Conservation (phyloP, 2,113 vertebrate genomes). For the Alexandromys fortis region DNA sequence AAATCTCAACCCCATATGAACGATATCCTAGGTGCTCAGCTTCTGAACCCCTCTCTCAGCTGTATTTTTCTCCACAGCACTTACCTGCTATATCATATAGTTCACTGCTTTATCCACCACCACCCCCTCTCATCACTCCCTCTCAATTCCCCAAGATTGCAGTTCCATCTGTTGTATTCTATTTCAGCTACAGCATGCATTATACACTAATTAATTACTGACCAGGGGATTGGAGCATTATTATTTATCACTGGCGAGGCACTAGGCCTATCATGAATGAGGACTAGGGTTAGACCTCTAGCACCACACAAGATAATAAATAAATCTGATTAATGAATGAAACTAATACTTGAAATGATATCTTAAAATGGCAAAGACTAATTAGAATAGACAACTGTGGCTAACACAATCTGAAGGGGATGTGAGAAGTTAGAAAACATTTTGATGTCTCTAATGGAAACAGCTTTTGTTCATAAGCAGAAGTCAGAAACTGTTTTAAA, state of each 20-base stretch:
- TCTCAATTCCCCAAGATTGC: not conserved
- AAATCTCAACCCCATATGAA: not conserved
- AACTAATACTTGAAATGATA: not conserved
- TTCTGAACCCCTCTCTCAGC: not conserved
- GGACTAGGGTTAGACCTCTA: not conserved
- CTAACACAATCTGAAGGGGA: not conserved
- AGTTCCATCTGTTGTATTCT: slow-evolving; percentile 21
- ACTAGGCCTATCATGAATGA: not conserved
- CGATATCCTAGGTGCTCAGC: not conserved
- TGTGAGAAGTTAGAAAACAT: not conserved
- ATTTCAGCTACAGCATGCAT: not conserved
- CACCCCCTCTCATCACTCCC: not conserved
- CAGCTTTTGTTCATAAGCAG: not conserved
- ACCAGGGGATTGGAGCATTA: not conserved
- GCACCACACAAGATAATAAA: not conserved
- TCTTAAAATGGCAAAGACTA: not conserved
- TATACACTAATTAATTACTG: not conserved
- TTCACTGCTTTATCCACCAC: not conserved
- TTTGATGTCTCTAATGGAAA: not conserved
- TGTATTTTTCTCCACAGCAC: not conserved
- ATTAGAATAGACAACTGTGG: not conserved
- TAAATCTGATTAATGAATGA: not conserved
- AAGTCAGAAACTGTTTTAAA: not conserved
- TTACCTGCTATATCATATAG: not conserved
- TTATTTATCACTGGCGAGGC: not conserved